A percentile compares a stretch with the other conserved stretches of the same genome.
These are phyloP conservation scores for Philypnodon macrostomus DNA, from an alignment of 2,797 vertebrate species.

Conservation along the genomic window DNA sequence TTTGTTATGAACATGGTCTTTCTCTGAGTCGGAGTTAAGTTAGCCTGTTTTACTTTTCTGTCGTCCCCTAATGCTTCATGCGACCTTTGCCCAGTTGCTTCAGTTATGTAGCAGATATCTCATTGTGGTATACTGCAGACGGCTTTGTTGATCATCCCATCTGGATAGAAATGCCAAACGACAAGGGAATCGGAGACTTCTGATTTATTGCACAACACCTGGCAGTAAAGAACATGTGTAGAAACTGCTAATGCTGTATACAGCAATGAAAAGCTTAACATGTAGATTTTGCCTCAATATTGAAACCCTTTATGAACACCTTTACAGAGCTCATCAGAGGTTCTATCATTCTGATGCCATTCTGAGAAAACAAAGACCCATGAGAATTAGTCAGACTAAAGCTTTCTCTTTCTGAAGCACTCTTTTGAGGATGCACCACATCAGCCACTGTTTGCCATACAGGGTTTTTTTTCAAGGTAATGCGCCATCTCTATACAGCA, in stretches of 20 bases:
- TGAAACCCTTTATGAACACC: conserved; percentile 3
- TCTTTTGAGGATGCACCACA: conserved; percentile 28
- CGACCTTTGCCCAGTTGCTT: conserved; percentile 49
- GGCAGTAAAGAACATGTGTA: not conserved
- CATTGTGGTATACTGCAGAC: conserved; percentile 15
- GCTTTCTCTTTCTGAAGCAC: conserved; percentile 21
- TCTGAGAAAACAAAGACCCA: not conserved
- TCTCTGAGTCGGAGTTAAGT: conserved; percentile 34
- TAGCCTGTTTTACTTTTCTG: conserved; percentile 23
- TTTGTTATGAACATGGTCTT: conserved; percentile 61
- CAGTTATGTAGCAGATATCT: conserved; percentile 11
- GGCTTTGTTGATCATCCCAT: conserved; percentile 39
- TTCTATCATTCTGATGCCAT: conserved; percentile 16
- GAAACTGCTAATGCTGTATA: conserved; percentile 7
- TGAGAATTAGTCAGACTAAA: conserved; percentile 13
- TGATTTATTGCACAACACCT: conserved; percentile 19
- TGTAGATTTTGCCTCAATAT: conserved; percentile 8
- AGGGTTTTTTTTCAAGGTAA: conserved; percentile 38
- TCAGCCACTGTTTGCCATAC: conserved; percentile 20
- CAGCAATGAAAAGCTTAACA: not conserved
- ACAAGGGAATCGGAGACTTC: conserved; percentile 15
- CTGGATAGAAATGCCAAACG: conserved; percentile 38
- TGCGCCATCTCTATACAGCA: conserved; percentile 39
- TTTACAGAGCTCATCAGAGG: conserved; percentile 3
- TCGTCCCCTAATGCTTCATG: conserved; percentile 3